Evolutionary conservation across 2,888 invertebrate genomes (phyloP), one percentile per base, ranked within the genome.

Genomic region (Phania funesta): DNA sequence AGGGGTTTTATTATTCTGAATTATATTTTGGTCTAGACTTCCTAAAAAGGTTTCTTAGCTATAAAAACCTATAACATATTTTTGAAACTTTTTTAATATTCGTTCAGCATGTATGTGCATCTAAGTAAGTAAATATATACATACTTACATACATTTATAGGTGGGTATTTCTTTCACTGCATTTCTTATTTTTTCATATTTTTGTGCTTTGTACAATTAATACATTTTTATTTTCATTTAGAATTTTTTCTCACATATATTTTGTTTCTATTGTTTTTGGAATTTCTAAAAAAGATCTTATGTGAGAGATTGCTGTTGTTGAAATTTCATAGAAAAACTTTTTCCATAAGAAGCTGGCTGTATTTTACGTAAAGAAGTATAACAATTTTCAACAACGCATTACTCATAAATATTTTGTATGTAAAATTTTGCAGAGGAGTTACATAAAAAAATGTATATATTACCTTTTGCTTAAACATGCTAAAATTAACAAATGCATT

Each of bases 11-110:
- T 38, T 52, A 2, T 9, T 58, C 8, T n/a, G n/a, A n/a, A n/a
- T n/a, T n/a, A n/a, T n/a, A n/a, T n/a, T n/a, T 24, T 24, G 35
- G 76, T 76, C 76, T 76, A 76, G 76, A 68, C 76, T 68, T 50
- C 41, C 52, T 68, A 35, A 44, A 60, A 52, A 44, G 35, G 32
- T 65, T 46, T 75, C 41, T 29, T 29, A 41, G 48, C 41, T 22
- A 41, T 38, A 76, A 68, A 76, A 68, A 52, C 29, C 48, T 35
- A 44, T 58, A 52, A 60, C 60, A 76, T 60, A 60, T 58, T 60
- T 67, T 67, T n/a, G 22, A 58, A 68, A 60, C 16, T 67, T 76
- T 76, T 41, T 76, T 76, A 76, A 22, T 20, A n/a, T 58, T 22
- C 9, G 11, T 11, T 0, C 11, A 38, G n/a, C 35, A 38, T 38